Conservation (phyloP, 2,888 invertebrate genomes). For the Trypoxylon attenuatum region DNA sequence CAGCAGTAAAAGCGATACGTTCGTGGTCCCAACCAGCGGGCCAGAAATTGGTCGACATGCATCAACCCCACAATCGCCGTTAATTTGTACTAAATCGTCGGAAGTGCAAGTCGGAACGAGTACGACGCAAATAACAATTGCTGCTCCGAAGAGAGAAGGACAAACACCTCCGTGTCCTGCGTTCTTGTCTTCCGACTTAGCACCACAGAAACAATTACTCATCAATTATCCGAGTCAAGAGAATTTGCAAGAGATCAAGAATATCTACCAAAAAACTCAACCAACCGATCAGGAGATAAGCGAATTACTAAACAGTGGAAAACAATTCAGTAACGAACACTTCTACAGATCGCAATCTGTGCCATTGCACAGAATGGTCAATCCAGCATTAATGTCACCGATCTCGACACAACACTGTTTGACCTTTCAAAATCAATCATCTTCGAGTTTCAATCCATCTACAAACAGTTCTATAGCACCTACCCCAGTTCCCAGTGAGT, state of each 20-base stretch:
- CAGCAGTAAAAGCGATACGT: slow-evolving; percentile 63
- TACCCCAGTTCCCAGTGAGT: slow-evolving; percentile 83
- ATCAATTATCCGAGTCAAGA: slow-evolving; percentile 73
- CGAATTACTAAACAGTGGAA: slow-evolving; percentile 79
- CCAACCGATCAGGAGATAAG: slow-evolving; percentile 77
- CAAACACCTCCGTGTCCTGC: slow-evolving; percentile 47
- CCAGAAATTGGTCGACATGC: slow-evolving; percentile 55
- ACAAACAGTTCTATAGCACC: slow-evolving; percentile 81
- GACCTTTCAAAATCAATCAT: slow-evolving; percentile 62
- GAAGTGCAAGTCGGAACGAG: slow-evolving; percentile 58
- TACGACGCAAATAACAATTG: slow-evolving; percentile 37
- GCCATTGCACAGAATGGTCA: slow-evolving; percentile 80
- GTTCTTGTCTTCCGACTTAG: slow-evolving; percentile 58
- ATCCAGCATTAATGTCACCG: slow-evolving; percentile 70
- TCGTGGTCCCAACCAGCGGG: slow-evolving; percentile 68
- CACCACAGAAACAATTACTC: slow-evolving; percentile 67
- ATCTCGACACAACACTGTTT: slow-evolving; percentile 68
- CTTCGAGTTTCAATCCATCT: slow-evolving; percentile 73
- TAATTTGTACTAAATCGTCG: slow-evolving; percentile 59
- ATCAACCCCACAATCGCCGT: slow-evolving; percentile 57
- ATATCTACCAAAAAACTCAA: slow-evolving; percentile 60
- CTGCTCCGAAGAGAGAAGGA: slow-evolving; percentile 41
- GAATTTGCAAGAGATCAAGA: slow-evolving; percentile 68
- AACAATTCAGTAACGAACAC: slow-evolving; percentile 70
- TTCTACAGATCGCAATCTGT: slow-evolving; percentile 85